Conservation (phyloP, 2,113 vertebrate genomes). For the Etheostoma cragini region DNA sequence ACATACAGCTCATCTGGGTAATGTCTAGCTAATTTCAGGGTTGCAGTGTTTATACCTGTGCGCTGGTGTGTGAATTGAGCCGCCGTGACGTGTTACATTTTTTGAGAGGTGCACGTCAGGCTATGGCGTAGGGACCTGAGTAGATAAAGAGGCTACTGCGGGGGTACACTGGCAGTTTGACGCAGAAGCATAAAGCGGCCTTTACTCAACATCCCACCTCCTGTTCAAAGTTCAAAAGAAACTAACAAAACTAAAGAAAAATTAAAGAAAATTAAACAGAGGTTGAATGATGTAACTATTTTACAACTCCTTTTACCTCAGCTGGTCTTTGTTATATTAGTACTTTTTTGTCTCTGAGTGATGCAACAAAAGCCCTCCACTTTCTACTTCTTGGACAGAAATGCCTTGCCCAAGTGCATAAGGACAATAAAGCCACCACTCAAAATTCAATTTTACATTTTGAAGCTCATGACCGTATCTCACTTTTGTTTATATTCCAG, state of each 20-base stretch:
- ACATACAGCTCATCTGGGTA: no score
- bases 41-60: no score
- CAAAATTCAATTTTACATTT: neutral
- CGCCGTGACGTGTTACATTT: no score
- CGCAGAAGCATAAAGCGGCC: no score
- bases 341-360: slow-evolving; percentile 22
- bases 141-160: no score
- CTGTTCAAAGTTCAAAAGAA: slow-evolving; percentile 27
- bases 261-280: slow-evolving; percentile 34
- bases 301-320: slow-evolving; percentile 29
- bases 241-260: neutral
- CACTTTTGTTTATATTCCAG: slow-evolving; percentile 71
- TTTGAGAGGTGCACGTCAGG: no score
- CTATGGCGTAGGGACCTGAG: no score
- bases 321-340: slow-evolving; percentile 16
- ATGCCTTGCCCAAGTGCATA: slow-evolving; percentile 18
- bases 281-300: slow-evolving; percentile 52
- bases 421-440: neutral
- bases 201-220: slow-evolving; percentile 31
- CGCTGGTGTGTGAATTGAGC: no score
- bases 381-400: slow-evolving; percentile 11
- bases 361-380: slow-evolving; percentile 17
- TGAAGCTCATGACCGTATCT: neutral
- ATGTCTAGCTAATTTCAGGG: no score
- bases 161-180: no score